phyloP scores from a whole-genome alignment of 2,113 vertebrate genomes.

The Danionella cerebrum region DNA sequence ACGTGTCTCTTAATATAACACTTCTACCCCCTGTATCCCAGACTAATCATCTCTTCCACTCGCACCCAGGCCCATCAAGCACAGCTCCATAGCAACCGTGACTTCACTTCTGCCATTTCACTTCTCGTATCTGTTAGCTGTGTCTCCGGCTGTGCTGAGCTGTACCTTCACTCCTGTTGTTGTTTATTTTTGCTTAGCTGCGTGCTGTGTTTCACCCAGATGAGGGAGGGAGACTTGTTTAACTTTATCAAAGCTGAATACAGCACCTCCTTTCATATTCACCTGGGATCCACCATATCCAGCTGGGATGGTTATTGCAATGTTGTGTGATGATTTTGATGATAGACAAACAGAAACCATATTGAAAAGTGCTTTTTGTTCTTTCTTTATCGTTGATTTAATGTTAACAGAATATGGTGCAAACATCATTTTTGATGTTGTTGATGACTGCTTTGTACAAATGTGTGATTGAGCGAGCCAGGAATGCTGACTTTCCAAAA shows the following conservation, averaged over 20 bases:
- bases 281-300: background rate
- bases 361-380: too few species aligned
- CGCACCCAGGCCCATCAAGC: background rate
- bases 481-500: too few species aligned
- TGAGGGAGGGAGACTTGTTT: background rate
- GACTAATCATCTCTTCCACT: conserved; percentile 7
- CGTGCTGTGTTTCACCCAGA: background rate
- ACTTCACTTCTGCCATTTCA: background rate
- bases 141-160: background rate
- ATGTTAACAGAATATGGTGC: too few species aligned
- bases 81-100: background rate
- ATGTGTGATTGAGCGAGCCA: too few species aligned
- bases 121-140: background rate
- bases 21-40: conserved; percentile 13
- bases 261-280: background rate
- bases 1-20: conserved; percentile 1
- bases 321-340: background rate
- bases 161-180: background rate
- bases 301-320: background rate
- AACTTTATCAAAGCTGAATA: background rate
- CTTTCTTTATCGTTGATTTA: too few species aligned
- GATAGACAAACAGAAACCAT: too few species aligned
- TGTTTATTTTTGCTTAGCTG: background rate
- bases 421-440: too few species aligned
- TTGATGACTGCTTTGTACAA: too few species aligned